Percentiles rank a stretch among this genome's conserved stretches.
These are phyloP conservation scores for Chaenocephalus aceratus DNA, from an alignment of 2,113 vertebrate species.

Conservation along the genomic window DNA sequence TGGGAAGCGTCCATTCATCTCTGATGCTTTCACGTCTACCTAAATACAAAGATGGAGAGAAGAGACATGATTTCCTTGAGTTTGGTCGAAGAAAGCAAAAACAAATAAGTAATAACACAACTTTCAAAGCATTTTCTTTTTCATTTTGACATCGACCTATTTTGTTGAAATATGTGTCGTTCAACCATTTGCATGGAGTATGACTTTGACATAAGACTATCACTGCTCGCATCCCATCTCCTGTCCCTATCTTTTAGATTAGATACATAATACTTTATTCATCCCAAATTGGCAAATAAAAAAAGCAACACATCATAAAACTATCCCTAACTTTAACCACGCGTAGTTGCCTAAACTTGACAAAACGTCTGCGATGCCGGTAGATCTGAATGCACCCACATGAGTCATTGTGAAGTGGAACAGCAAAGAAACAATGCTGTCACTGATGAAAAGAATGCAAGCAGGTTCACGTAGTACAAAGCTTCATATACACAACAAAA, in stretches of 20 bases:
- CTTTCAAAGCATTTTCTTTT: background rate
- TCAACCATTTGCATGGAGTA: no score
- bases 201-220: no score
- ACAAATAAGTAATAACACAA: no score
- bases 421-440: no score
- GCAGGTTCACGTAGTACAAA: no score
- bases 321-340: background rate
- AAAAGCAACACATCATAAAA: background rate
- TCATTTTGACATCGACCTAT: no score
- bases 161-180: background rate
- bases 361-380: background rate
- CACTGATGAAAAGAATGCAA: no score
- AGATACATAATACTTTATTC: no score
- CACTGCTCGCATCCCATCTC: no score
- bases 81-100: constrained; percentile 1
- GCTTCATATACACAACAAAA: no score
- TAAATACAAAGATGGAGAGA: constrained; percentile 14
- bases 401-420: background rate
- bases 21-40: constrained; percentile 13
- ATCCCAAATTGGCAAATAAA: no score
- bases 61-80: background rate
- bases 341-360: background rate
- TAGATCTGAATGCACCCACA: background rate
- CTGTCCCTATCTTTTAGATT: no score
- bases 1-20: constrained; percentile 28